A percentile compares a stretch with the other conserved stretches of the same genome.
Conservation (phyloP, 1,140 invertebrate genomes). For the Camponotus pennsylvanicus region DNA sequence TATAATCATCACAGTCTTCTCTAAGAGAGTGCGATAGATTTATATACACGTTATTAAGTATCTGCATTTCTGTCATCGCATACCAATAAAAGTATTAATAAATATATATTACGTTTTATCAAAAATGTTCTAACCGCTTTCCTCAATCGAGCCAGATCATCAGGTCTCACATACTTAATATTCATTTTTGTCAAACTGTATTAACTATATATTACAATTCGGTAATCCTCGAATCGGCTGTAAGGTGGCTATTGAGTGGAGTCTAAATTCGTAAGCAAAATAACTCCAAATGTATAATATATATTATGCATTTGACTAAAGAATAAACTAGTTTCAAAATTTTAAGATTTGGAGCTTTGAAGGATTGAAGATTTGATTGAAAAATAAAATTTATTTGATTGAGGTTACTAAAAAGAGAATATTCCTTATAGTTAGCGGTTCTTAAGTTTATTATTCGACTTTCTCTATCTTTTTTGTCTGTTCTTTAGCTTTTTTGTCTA, state of each 20-base stretch:
- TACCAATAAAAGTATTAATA: constrained; percentile 1
- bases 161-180: constrained; percentile 3
- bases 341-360: background rate
- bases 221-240: background rate
- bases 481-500: no score
- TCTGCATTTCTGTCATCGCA: background rate
- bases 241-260: background rate
- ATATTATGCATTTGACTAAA: background rate
- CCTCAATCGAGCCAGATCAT: background rate
- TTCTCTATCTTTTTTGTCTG: background rate
- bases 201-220: constrained; percentile 3
- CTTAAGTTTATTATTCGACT: background rate
- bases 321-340: background rate
- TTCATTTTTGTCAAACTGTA: background rate
- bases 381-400: constrained; percentile 1
- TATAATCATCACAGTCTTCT: constrained; percentile 8
- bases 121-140: background rate
- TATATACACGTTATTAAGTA: background rate
- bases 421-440: background rate
- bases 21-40: constrained; percentile 2
- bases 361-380: background rate
- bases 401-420: background rate
- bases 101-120: background rate
- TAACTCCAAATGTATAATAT: background rate
- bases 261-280: background rate